Percentiles rank a stretch among this genome's conserved stretches.
Evolutionary conservation across 2,113 vertebrate species (phyloP).

Genomic region (Toxotes jaculatrix): DNA sequence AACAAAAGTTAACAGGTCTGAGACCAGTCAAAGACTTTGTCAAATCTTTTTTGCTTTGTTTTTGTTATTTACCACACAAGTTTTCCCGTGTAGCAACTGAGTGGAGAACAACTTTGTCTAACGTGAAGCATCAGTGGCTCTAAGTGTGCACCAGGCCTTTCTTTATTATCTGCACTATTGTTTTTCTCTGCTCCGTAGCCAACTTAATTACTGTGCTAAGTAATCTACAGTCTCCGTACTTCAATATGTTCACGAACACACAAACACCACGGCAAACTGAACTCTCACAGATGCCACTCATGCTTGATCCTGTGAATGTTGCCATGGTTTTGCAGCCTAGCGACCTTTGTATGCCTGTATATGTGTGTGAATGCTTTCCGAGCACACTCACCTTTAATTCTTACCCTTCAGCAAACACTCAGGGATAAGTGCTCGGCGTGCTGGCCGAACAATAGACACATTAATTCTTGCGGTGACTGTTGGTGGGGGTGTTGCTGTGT

Average conservation of each 20-base stretch:
- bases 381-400: conserved; percentile 63
- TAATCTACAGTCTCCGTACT: conserved; percentile 67
- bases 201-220: conserved; percentile 61
- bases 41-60: too few relatives aligned
- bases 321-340: conserved; percentile 71
- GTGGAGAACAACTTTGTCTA: conserved; percentile 36
- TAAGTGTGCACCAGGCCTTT: conserved; percentile 14
- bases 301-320: conserved; percentile 63
- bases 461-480: conserved; percentile 52
- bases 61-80: too few relatives aligned
- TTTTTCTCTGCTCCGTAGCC: conserved; percentile 53
- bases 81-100: conserved; percentile 11
- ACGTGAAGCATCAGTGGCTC: conserved; percentile 37
- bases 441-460: conserved; percentile 72
- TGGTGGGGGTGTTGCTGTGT: conserved; percentile 47
- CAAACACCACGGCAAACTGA: conserved; percentile 26
- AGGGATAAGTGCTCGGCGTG: conserved; percentile 70
- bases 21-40: too few relatives aligned
- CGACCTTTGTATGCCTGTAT: conserved; percentile 39
- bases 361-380: conserved; percentile 38
- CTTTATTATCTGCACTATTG: conserved; percentile 38
- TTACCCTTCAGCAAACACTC: conserved; percentile 74
- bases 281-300: conserved; percentile 50
- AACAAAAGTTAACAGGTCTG: too few relatives aligned
- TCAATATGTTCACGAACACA: conserved; percentile 54